These are phyloP conservation scores for Caenorhabditis angaria DNA, from an alignment of 2,888 invertebrate genomes.

Conservation along the genomic window DNA sequence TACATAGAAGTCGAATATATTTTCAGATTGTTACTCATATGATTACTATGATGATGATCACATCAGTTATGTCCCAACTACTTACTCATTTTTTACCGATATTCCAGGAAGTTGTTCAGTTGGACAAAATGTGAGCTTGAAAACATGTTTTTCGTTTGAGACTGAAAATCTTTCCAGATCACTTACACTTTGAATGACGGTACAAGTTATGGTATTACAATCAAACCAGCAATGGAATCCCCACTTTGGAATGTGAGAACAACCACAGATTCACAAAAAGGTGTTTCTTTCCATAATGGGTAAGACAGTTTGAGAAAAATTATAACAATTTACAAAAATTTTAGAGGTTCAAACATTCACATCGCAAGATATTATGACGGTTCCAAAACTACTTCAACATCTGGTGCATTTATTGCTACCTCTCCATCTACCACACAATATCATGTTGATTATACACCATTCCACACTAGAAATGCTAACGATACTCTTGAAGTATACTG, in stretches of 20 bases:
- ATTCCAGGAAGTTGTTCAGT: conserved; percentile 39
- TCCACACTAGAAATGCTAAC: conserved; percentile 46
- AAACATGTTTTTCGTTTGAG: background rate
- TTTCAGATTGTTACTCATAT: conserved; percentile 44
- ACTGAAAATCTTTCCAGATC: conserved; percentile 18
- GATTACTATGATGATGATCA: conserved; percentile 51
- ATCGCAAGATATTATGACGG: conserved; percentile 44
- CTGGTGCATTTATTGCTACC: conserved; percentile 48
- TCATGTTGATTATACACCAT: conserved; percentile 26
- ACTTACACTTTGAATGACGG: conserved; percentile 31
- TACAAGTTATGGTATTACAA: conserved; percentile 6
- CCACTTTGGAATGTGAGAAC: conserved; percentile 28
- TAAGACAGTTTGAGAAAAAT: background rate
- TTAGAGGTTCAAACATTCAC: conserved; percentile 46
- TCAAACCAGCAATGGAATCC: conserved; percentile 36
- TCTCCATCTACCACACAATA: conserved; percentile 45
- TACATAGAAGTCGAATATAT: background rate
- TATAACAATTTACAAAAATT: conserved; percentile 7
- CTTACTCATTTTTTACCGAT: conserved; percentile 42
- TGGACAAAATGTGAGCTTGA: conserved; percentile 28
- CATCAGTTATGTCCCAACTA: conserved; percentile 34
- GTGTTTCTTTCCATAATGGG: conserved; percentile 40
- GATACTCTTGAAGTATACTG: conserved; percentile 41
- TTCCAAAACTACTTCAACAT: conserved; percentile 6
- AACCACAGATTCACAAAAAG: conserved; percentile 14